A percentile compares a stretch with the other conserved stretches of the same genome.
Evolutionary conservation across 1,140 invertebrate species (phyloP).

Genomic region (Drosophila grimshawi): DNA sequence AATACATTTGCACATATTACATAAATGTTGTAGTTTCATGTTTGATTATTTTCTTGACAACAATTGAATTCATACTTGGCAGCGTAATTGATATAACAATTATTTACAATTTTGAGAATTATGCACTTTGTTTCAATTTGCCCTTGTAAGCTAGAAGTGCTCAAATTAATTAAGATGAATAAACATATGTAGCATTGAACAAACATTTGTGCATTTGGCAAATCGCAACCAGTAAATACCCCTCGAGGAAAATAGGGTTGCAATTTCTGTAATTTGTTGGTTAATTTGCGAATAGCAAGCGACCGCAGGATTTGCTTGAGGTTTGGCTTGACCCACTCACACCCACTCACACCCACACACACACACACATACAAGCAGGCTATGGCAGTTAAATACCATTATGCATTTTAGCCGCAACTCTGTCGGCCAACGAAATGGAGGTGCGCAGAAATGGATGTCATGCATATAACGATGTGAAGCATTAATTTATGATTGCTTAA

Average conservation of each 20-base stretch:
- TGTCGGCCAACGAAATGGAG: conserved; percentile 1
- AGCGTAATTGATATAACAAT: background rate
- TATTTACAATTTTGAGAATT: background rate
- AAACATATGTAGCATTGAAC: background rate
- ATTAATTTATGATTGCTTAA: conserved; percentile 80
- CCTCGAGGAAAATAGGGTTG: background rate
- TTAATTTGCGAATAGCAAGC: conserved; percentile 67
- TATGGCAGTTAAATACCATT: too few species aligned
- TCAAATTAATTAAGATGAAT: conserved; percentile 17
- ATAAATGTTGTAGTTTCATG: too few species aligned
- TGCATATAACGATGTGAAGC: conserved; percentile 49
- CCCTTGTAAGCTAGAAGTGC: conserved; percentile 19
- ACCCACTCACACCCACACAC: background rate
- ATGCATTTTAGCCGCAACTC: conserved; percentile 31
- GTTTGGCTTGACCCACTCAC: conserved; percentile 31
- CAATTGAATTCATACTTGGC: background rate
- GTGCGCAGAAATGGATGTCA: conserved; percentile 4
- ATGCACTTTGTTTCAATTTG: conserved; percentile 16
- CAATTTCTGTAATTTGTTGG: conserved; percentile 52
- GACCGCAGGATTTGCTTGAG: conserved; percentile 52
- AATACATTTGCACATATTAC: too few species aligned
- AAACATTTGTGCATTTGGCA: background rate
- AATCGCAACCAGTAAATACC: background rate
- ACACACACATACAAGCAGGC: background rate
- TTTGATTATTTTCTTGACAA: background rate